phyloP scores from a whole-genome alignment of 2,113 vertebrate species.

The Apteryx mantelli region DNA sequence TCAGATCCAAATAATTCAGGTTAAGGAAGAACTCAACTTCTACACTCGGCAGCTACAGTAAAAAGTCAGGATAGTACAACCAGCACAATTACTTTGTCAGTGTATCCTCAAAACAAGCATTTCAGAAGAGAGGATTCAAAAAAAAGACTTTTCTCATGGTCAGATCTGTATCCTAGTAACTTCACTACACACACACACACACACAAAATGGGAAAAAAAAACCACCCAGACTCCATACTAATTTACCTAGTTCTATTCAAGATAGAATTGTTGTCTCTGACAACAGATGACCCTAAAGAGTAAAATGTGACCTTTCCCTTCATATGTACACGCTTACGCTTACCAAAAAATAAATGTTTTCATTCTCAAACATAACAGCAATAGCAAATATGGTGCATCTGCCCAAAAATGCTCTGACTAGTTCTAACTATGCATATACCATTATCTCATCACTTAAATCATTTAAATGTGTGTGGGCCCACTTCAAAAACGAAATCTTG shows the following conservation, averaged over 20 bases:
- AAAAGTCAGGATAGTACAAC: not conserved
- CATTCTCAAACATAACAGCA: not conserved
- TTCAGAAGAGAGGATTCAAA: not conserved
- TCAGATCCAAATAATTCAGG: not conserved
- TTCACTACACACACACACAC: not conserved
- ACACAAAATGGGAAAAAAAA: not conserved
- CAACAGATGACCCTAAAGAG: not conserved
- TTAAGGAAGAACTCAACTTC: not conserved
- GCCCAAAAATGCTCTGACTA: not conserved
- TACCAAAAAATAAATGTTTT: not conserved
- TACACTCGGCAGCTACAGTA: not conserved
- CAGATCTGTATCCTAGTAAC: not conserved
- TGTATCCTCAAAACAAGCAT: not conserved
- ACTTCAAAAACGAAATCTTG: slow-evolving; percentile 56
- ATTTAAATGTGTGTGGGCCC: not conserved
- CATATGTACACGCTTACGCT: not conserved
- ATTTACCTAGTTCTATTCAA: not conserved
- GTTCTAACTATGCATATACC: not conserved
- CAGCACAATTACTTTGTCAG: not conserved
- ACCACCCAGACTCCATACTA: not conserved
- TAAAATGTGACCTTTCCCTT: not conserved
- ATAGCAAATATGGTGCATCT: not conserved
- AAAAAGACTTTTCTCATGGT: not conserved
- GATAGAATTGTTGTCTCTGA: not conserved
- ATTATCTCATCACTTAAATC: slow-evolving; percentile 27